Percentiles rank a stretch among this genome's conserved stretches.
These are phyloP conservation scores for Oryzaephilus surinamensis DNA, from an alignment of 1,140 invertebrate species.

Conservation along the genomic window DNA sequence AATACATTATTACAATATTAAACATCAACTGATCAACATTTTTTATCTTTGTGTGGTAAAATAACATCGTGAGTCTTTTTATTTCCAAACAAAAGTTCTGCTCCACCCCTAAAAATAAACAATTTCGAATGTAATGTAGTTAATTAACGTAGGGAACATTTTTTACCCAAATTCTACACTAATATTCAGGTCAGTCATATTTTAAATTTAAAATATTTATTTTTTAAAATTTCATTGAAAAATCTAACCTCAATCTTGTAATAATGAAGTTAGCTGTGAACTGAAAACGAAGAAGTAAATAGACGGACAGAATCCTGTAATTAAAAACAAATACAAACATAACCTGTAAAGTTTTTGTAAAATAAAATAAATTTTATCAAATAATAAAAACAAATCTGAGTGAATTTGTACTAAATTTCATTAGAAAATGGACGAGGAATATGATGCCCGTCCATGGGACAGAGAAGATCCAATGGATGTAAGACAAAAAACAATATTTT, in stretches of 20 bases:
- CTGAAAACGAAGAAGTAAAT: not conserved
- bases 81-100: constrained; percentile 78
- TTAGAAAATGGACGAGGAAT: constrained; percentile 22
- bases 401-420: not conserved
- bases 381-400: not conserved
- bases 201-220: too few relatives aligned
- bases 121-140: too few relatives aligned
- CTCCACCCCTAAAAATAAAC: constrained; percentile 62
- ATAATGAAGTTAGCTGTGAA: not conserved
- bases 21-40: constrained; percentile 28
- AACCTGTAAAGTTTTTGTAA: too few relatives aligned
- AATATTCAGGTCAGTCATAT: constrained; percentile 7
- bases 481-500: constrained; percentile 14
- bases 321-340: not conserved
- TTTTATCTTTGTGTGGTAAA: constrained; percentile 41
- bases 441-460: constrained; percentile 20
- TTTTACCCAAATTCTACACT: constrained; percentile 21
- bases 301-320: not conserved
- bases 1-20: not conserved
- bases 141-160: not conserved
- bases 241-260: not conserved
- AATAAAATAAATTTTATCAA: constrained; percentile 2
- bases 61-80: constrained; percentile 59
- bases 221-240: not conserved
- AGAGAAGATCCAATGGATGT: constrained; percentile 11